These are phyloP conservation scores for Ginglymostoma cirratum DNA, from an alignment of 2,113 vertebrate species.

Conservation along the genomic window DNA sequence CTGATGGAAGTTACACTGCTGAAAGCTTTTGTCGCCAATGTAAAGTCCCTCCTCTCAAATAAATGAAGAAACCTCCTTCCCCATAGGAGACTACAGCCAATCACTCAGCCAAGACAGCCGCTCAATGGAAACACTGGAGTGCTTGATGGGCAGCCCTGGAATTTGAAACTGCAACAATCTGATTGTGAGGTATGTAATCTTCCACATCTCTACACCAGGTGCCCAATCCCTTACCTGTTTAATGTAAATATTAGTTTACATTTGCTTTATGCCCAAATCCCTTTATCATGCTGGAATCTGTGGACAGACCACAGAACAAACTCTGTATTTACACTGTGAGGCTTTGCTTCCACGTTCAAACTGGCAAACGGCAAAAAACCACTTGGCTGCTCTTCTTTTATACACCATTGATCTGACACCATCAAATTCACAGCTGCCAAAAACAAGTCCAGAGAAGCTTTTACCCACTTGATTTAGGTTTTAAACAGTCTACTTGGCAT, in stretches of 20 bases:
- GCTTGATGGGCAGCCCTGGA: not conserved
- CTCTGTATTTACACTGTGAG: not conserved
- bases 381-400: constrained; percentile 20
- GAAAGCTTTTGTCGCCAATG: not conserved
- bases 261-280: not conserved
- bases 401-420: not conserved
- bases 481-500: not conserved
- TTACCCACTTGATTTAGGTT: constrained; percentile 6
- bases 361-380: not conserved
- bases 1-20: not conserved
- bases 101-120: not conserved
- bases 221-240: not conserved
- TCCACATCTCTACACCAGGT: not conserved
- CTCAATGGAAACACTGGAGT: not conserved
- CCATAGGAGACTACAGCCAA: not conserved
- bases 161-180: constrained; percentile 2
- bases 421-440: constrained; percentile 30
- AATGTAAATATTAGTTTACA: constrained; percentile 7
- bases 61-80: not conserved
- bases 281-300: not conserved
- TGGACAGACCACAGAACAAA: not conserved
- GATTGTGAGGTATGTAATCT: not conserved
- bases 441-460: not conserved
- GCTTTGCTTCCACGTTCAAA: not conserved
- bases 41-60: not conserved